Evolutionary conservation across 2,888 invertebrate genomes (phyloP), one percentile per base, ranked within the genome.

Genomic region (Caenorhabditis wallacei): DNA sequence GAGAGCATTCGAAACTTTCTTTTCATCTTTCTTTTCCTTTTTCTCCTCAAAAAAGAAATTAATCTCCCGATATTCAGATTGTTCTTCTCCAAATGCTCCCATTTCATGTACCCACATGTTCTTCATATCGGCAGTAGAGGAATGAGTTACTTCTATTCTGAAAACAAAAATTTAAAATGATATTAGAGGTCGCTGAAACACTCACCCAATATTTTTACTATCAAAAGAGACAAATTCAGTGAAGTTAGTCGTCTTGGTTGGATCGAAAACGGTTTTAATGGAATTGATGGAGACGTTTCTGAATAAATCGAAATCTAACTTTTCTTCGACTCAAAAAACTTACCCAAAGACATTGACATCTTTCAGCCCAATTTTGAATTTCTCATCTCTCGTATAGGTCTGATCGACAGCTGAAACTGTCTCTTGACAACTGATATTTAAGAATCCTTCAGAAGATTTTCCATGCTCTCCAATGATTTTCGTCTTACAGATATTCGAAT

Each of bases 21-120:
- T 1, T 13, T 68, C 35, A 35, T 35, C 46, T 8, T 53, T 16
- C 16, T 26, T 35, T 13, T 16, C n/a, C 7, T 18, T 20, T 16
- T 53, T 51, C 18, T 43, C 43, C 2, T 59, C 46, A 18, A 72
- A 80, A 22, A 54, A 59, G 61, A 80, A 80, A 13, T 46, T 18
- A 13, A 82, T 46, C 37, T 82, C 78, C 10, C 72, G 76, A 43
- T 82, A 82, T 18, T 82, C 78, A 22, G 71, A 76, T 26, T 71
- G 59, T 24, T 82, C 71, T 18, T 82, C 82, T 22, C 82, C 82
- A n/a, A 78, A 82, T 2, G 82, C 54, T 35, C 82, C 82, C 43
- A 59, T 35, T 26, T 71, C 56, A n/a, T 78, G 82, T 35, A 37
- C 22, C 82, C 82, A 82, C 54, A 68, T 24, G 2, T 72, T 10